phyloP scores from a whole-genome alignment of 2,888 invertebrate species.

The Calameuta idolon region DNA sequence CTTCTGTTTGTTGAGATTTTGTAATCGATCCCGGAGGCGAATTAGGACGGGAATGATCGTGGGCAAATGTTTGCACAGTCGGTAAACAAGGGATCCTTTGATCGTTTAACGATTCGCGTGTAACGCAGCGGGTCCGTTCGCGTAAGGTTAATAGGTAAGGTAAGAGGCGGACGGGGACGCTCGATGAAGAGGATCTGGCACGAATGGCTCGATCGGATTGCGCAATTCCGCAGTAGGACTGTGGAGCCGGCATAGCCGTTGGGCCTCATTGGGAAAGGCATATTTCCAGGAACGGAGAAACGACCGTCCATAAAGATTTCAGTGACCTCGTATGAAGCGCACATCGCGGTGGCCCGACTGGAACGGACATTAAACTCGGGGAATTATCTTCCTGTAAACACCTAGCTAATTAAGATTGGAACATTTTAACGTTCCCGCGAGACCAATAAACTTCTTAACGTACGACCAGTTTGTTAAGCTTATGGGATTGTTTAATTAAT shows the following conservation, averaged over 20 bases:
- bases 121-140: too few species aligned
- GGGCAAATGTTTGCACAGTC: too few species aligned
- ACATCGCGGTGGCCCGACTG: conserved; percentile 5
- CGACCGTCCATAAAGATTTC: conserved; percentile 8
- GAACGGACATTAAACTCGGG: conserved; percentile 27
- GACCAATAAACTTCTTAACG: conserved; percentile 61
- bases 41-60: neutral
- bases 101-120: too few species aligned
- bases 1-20: conserved; percentile 7
- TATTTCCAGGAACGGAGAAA: conserved; percentile 8
- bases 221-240: too few species aligned
- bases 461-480: conserved; percentile 62
- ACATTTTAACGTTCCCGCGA: conserved; percentile 62
- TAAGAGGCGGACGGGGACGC: too few species aligned
- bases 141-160: too few species aligned
- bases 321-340: conserved; percentile 10
- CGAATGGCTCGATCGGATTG: too few species aligned
- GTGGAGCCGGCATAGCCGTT: too few species aligned
- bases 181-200: too few species aligned
- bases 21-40: conserved; percentile 19
- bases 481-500: conserved; percentile 67
- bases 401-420: conserved; percentile 67
- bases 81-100: too few species aligned
- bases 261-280: neutral
- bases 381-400: conserved; percentile 63